Evolutionary conservation across 2,797 vertebrate genomes (phyloP).

Genomic region (Kryptolebias ocellatus): DNA sequence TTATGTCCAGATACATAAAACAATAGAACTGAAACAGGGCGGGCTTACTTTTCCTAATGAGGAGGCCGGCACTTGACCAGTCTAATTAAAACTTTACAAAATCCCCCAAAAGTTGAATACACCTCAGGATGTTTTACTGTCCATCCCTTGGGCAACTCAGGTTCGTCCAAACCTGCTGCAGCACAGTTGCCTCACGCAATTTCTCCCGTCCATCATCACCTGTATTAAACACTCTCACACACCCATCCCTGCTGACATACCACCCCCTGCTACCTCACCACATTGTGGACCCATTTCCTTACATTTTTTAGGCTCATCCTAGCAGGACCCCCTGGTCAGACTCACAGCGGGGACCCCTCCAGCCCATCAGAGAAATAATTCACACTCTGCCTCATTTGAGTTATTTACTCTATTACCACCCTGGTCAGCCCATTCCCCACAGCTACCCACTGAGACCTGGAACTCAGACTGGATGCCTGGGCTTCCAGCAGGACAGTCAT

Average conservation of each 20-base stretch:
- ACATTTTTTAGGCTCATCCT: conserved; percentile 61
- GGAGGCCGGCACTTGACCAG: no score
- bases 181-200: conserved; percentile 54
- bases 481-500: conserved; percentile 78
- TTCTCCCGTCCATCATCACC: conserved; percentile 70
- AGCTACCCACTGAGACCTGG: conserved; percentile 75
- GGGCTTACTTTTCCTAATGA: no score
- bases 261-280: conserved; percentile 48
- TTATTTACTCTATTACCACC: conserved; percentile 87
- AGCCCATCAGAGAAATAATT: conserved; percentile 85
- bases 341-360: conserved; percentile 75
- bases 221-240: conserved; percentile 75
- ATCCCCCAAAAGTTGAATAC: not conserved
- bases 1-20: no score
- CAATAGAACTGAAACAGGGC: no score
- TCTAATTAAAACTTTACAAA: no score
- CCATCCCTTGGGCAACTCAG: conserved; percentile 43
- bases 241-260: conserved; percentile 58
- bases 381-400: conserved; percentile 86
- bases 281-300: conserved; percentile 64
- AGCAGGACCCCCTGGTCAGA: conserved; percentile 77
- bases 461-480: conserved; percentile 68
- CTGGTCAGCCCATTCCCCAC: conserved; percentile 61
- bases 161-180: conserved; percentile 63
- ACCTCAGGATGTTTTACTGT: conserved; percentile 20